Evolutionary conservation across 2,797 vertebrate genomes (phyloP), one percentile per base, ranked within the genome.

Genomic region (Momotus momota): DNA sequence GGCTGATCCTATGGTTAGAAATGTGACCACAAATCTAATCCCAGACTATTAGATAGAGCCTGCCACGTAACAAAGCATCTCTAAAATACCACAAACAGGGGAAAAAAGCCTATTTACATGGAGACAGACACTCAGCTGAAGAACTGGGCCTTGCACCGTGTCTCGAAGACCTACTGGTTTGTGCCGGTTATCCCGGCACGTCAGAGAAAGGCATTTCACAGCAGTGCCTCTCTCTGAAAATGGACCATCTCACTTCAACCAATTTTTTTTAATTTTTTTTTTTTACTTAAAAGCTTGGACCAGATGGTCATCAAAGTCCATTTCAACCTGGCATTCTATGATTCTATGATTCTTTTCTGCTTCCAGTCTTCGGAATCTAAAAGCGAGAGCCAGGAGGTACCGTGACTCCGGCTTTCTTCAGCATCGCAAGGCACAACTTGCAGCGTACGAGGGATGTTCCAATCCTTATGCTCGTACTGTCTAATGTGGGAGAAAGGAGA

Each of bases 81-180:
- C 72, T 54, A 57, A 57, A 31, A 8, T 0, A 17, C 14, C 65
- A 72, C 12, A 5, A 12, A 51, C 11, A 22, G 48, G 41, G 51
- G 0, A 3, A 3, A 62, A 73, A 66, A 91, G 14, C 33, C 70
- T 48, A 1, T 51, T 40, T 1, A 3, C 49, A 4, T 3, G 4
- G 55, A 40, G 46, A 15, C 60, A 80, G 35, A 9, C 20, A 20
- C 15, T 19, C 21, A 9, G 35, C 51, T 77, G 45, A 58, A 38
- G 46, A 91, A 33, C 35, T 46, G 33, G 69, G 7, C 19, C 40
- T 78, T 6, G 14, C 57, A 65, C 46, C 18, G 3, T 14, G 20
- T 14, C 82, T 45, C 19, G 33, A 54, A 57, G 58, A 61, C 27
- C 25, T 40, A 16, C 31, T 55, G 20, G 27, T 15, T 75, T 74